Percentiles rank a stretch among this genome's conserved stretches.
phyloP scores from a whole-genome alignment of 2,797 vertebrate genomes.

The Sebastes diaconus region DNA sequence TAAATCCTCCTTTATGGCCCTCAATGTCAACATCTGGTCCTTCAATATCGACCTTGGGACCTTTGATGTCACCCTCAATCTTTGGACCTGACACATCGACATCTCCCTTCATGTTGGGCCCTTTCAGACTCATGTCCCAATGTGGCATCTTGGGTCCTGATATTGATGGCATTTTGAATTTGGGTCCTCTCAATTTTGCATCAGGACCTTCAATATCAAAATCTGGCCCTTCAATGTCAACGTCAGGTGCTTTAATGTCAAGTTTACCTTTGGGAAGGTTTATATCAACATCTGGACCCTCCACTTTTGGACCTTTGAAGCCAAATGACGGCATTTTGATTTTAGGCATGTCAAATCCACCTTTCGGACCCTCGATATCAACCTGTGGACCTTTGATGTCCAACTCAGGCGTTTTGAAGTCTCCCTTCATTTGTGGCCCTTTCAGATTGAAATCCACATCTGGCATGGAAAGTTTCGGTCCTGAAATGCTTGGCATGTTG shows the following conservation, averaged over 20 bases:
- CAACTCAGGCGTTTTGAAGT: constrained; percentile 14
- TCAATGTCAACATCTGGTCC: constrained; percentile 3
- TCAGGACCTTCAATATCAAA: neutral
- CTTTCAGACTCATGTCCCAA: constrained; percentile 3
- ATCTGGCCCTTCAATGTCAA: neutral
- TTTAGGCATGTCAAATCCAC: constrained; percentile 36
- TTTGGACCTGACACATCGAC: neutral
- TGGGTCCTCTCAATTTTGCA: constrained; percentile 1
- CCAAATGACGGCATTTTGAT: constrained; percentile 28
- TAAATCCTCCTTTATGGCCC: neutral
- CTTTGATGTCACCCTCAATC: neutral
- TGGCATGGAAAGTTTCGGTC: constrained; percentile 4
- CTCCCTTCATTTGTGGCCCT: constrained; percentile 24
- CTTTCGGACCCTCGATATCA: constrained; percentile 4
- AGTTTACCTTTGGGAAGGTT: neutral
- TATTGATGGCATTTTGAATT: constrained; percentile 26
- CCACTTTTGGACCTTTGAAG: neutral
- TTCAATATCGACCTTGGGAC: no score
- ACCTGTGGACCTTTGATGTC: constrained; percentile 14
- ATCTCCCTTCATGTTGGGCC: neutral
- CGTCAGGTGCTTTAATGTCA: neutral
- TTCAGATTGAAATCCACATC: constrained; percentile 35
- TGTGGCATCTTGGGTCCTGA: constrained; percentile 17
- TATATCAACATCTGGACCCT: constrained; percentile 15
- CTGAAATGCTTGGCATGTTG: constrained; percentile 4